Base-by-base conservation (phyloP, 2,113 vertebrate genomes). In the Talpa occidentalis region DNA sequence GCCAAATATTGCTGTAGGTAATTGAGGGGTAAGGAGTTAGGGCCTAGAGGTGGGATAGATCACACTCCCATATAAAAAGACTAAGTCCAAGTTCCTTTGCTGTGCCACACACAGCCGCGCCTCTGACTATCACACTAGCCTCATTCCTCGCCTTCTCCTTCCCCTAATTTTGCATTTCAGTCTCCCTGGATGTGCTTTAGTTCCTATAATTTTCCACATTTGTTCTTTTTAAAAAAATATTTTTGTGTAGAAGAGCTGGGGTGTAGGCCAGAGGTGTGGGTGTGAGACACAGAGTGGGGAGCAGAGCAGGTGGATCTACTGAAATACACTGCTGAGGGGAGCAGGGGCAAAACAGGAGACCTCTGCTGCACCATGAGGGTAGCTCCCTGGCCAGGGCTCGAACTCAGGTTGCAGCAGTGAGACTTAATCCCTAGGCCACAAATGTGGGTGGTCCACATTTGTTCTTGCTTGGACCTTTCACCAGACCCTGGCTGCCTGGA, bases 111-210 rank as follows among this genome's bases (percentile, higher is more conserved):
- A 42, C 40, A 32, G 32, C 52, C 28, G 66, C 28, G 14, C 19
- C 12, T 7, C 30, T 9, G 22, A 15, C 15, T 49, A 1, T 42
- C 15, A 11, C 12, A 7, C 1, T 2, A 4, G 37, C 26, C 16
- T 15, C 6, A 0, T n/a, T 83, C 21, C 60, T 12, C 30, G 4
- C 66, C 28, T 76, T 56, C 60, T 28, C 21, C 24, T 73, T 69
- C 22, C 32, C 0, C 1, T 60, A 56, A 6, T 42, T 88, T 93
- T 81, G 6, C n/a, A 56, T 72, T 44, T 52, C 14, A 67, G 64
- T 11, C 6, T 17, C 37, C 24, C 6, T 26, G 6, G 52, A 26
- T 59, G 67, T 56, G n/a, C 60, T 87, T 78, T 35, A 59, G 37
- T 24, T 49, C 2, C 11, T 44, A 72, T 37, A 44, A 47, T 54